phyloP scores from a whole-genome alignment of 2,113 vertebrate species.

The Thalassarche chlororhynchos region DNA sequence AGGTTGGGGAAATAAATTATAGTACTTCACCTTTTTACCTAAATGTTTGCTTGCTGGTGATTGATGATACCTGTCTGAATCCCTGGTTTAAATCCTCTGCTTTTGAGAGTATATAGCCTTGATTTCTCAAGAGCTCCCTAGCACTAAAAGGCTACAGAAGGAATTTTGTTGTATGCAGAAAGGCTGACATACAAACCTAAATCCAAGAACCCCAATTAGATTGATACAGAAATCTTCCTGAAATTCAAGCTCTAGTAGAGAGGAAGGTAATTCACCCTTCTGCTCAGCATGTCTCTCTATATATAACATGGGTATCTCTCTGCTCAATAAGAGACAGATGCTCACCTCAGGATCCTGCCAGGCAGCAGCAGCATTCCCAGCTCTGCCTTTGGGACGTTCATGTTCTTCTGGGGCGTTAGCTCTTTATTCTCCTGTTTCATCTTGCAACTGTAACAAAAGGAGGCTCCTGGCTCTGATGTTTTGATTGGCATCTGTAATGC shows the following conservation, averaged over 20 bases:
- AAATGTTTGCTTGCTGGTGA: conserved; percentile 22
- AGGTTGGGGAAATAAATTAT: not conserved
- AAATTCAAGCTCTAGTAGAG: not conserved
- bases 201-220: not conserved
- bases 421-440: not conserved
- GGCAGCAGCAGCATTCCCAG: not conserved
- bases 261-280: not conserved
- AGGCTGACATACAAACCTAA: not conserved
- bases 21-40: conserved; percentile 1
- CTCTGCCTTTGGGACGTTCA: not conserved
- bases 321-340: not conserved
- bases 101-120: not conserved
- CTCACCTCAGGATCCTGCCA: not conserved
- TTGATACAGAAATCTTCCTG: not conserved
- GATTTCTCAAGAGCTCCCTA: not conserved
- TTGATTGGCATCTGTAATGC: not conserved
- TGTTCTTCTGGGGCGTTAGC: not conserved
- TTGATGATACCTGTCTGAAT: not conserved
- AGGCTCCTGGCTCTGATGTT: not conserved
- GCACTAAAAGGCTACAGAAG: not conserved
- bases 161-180: not conserved
- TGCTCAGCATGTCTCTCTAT: not conserved
- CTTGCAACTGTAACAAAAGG: not conserved
- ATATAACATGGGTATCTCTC: not conserved
- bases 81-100: not conserved